Conservation (phyloP, 2,797 vertebrate species). For the Clamator glandarius region DNA sequence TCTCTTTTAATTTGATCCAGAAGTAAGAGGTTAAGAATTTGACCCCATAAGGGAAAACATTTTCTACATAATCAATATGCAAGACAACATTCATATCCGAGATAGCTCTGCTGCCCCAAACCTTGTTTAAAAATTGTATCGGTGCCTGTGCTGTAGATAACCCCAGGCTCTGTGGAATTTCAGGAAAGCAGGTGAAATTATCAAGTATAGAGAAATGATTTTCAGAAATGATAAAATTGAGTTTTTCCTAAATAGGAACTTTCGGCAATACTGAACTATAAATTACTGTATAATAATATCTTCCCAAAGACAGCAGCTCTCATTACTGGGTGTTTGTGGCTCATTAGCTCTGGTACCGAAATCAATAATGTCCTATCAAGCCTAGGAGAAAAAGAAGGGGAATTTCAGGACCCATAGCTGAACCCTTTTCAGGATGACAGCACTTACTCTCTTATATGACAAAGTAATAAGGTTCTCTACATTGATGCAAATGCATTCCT, state of each 20-base stretch:
- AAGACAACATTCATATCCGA: not conserved
- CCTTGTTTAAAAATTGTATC: not conserved
- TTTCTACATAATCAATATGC: conserved; percentile 1
- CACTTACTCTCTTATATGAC: not conserved
- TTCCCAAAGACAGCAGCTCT: conserved; percentile 40
- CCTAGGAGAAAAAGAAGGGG: not conserved
- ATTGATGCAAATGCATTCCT: conserved; percentile 39
- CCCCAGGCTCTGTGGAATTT: conserved; percentile 24
- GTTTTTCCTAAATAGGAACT: not conserved
- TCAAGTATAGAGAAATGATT: not conserved
- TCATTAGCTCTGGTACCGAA: conserved; percentile 9
- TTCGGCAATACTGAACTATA: not conserved
- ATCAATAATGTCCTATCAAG: not conserved
- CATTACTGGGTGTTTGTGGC: not conserved
- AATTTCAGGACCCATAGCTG: not conserved
- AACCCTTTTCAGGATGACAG: not conserved
- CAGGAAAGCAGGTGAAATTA: not conserved
- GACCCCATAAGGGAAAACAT: conserved; percentile 12
- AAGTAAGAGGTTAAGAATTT: conserved; percentile 32
- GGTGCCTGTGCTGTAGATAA: not conserved
- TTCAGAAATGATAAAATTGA: not conserved
- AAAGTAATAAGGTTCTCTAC: not conserved
- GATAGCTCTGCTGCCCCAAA: not conserved
- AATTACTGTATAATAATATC: conserved; percentile 1
- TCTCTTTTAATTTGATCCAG: conserved; percentile 34